Evolutionary conservation across 2,888 invertebrate genomes (phyloP).

Genomic region (Zaprionus lineosus): DNA sequence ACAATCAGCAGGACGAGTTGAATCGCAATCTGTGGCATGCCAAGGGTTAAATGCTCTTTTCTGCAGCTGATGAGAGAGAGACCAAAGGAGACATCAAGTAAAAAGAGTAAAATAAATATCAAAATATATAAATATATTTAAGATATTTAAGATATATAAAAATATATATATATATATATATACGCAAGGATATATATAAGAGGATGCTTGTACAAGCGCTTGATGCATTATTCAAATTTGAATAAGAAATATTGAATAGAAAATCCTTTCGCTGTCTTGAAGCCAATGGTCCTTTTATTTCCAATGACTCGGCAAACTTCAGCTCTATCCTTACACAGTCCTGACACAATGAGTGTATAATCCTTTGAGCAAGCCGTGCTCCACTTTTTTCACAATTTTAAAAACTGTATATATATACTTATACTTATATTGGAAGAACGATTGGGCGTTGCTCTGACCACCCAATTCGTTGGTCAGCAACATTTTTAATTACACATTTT

Average conservation of each 20-base stretch:
- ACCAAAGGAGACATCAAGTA: constrained; percentile 1
- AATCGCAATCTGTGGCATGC: constrained; percentile 32
- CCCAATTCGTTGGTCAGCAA: neutral
- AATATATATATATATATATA: no score
- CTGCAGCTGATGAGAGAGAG: neutral
- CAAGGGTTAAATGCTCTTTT: constrained; percentile 43
- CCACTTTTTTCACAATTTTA: no score
- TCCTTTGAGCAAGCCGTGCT: neutral
- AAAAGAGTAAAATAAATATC: constrained; percentile 11
- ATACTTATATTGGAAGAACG: no score
- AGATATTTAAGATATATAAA: no score
- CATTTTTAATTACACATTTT: constrained; percentile 72
- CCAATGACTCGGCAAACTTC: neutral
- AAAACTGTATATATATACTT: no score
- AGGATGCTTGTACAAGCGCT: no score
- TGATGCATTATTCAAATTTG: no score
- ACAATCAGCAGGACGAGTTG: constrained; percentile 45
- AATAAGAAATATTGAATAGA: no score
- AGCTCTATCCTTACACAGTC: neutral
- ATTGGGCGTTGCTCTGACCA: constrained; percentile 15
- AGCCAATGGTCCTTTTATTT: no score
- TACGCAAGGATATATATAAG: no score
- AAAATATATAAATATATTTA: no score
- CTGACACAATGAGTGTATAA: constrained; percentile 1
- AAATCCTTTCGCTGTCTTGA: no score